phyloP scores from a whole-genome alignment of 2,888 invertebrate species.

The Neoscelio sp. region DNA sequence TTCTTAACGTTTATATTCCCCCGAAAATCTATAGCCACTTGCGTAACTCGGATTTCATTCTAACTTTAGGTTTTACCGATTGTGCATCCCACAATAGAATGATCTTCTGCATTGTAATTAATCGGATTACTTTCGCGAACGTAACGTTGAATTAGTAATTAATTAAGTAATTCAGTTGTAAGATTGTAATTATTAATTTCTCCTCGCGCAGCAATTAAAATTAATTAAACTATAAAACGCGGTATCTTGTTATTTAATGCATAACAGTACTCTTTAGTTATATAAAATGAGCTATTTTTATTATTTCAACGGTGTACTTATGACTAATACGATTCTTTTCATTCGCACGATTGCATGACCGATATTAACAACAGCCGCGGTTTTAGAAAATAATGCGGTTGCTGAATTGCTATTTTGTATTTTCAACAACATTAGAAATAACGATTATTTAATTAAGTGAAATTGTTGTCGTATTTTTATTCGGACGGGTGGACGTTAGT shows the following conservation, averaged over 20 bases:
- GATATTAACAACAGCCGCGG: constrained; percentile 23
- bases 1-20: too few relatives aligned
- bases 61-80: too few relatives aligned
- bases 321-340: constrained; percentile 15
- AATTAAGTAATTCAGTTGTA: constrained; percentile 15
- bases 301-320: constrained; percentile 30
- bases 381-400: too few relatives aligned
- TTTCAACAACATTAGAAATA: too few relatives aligned
- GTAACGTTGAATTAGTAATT: constrained; percentile 27
- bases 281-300: constrained; percentile 24
- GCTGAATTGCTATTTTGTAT: too few relatives aligned
- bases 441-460: neutral
- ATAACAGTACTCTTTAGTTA: constrained; percentile 42
- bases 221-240: constrained; percentile 58
- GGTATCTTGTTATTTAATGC: constrained; percentile 45
- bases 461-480: too few relatives aligned
- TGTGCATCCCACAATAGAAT: too few relatives aligned
- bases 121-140: neutral
- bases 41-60: too few relatives aligned
- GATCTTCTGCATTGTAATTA: too few relatives aligned
- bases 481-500: too few relatives aligned
- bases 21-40: too few relatives aligned
- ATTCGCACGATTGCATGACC: constrained; percentile 32
- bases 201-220: constrained; percentile 42
- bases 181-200: constrained; percentile 50